Conservation (phyloP, 2,797 vertebrate genomes). For the Gallinago solitaria region DNA sequence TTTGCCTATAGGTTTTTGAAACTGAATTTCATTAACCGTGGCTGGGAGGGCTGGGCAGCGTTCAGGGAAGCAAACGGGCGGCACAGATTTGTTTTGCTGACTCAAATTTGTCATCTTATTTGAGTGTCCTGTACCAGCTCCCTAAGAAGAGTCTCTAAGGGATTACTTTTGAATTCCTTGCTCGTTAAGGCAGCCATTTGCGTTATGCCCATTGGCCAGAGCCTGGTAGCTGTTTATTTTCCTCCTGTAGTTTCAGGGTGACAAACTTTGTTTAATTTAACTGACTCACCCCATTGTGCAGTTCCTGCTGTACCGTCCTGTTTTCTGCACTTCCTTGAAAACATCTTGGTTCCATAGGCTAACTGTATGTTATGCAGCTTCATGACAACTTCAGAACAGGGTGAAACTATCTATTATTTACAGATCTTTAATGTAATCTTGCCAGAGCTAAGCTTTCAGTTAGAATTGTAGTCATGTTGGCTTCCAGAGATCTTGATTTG, state of each 20-base stretch:
- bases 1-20: not conserved
- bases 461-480: not conserved
- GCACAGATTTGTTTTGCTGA: not conserved
- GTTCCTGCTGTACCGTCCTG: not conserved
- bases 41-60: not conserved
- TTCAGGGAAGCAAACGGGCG: not conserved
- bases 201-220: not conserved
- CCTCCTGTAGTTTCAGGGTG: slow-evolving; percentile 10
- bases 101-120: not conserved
- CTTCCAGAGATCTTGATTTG: not conserved
- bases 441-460: not conserved
- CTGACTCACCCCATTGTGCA: not conserved
- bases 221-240: not conserved
- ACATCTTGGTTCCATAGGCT: not conserved
- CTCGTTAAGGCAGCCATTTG: not conserved
- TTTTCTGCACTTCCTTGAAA: not conserved
- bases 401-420: not conserved
- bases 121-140: not conserved
- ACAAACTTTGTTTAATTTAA: not conserved
- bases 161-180: not conserved
- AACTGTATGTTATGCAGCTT: not conserved
- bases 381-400: not conserved
- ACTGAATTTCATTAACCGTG: not conserved
- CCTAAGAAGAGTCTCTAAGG: not conserved
- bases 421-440: not conserved